Evolutionary conservation across 2,888 invertebrate species (phyloP).

Genomic region (Holacanthella duospinosa): DNA sequence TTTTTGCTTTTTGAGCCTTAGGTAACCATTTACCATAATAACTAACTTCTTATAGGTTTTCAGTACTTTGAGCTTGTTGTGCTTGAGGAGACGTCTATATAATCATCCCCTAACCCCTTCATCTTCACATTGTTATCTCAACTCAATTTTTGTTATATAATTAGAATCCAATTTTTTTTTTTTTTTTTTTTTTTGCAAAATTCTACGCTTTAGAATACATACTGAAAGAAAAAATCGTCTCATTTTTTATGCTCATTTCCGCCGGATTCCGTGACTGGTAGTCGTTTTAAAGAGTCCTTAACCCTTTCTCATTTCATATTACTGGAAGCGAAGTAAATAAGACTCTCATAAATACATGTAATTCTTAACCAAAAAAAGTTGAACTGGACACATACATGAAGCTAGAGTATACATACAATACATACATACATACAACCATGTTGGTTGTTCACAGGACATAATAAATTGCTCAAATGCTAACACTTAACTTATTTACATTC

Average conservation of each 20-base stretch:
- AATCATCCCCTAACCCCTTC: neutral
- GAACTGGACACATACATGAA: slow-evolving; percentile 1
- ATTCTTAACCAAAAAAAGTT: neutral
- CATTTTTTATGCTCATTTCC: neutral
- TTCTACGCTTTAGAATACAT: too few relatives aligned
- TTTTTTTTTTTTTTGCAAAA: too few relatives aligned
- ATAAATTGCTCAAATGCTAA: neutral
- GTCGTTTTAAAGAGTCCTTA: neutral
- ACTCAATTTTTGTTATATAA: neutral
- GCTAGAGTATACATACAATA: neutral
- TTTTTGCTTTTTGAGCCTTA: too few relatives aligned
- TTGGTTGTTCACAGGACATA: slow-evolving; percentile 1
- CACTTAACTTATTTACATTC: neutral
- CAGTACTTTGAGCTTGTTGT: too few relatives aligned
- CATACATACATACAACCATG: neutral
- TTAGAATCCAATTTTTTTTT: neutral
- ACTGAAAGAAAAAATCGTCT: neutral
- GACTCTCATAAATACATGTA: neutral
- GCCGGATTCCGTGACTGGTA: neutral
- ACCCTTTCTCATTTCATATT: neutral
- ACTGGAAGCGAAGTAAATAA: neutral
- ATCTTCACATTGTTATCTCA: neutral
- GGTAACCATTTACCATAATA: too few relatives aligned
- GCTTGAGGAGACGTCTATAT: too few relatives aligned
- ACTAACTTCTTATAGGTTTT: too few relatives aligned